Evolutionary conservation across 2,113 vertebrate genomes (phyloP), one percentile per base, ranked within the genome.

Genomic region (Strigops habroptila): DNA sequence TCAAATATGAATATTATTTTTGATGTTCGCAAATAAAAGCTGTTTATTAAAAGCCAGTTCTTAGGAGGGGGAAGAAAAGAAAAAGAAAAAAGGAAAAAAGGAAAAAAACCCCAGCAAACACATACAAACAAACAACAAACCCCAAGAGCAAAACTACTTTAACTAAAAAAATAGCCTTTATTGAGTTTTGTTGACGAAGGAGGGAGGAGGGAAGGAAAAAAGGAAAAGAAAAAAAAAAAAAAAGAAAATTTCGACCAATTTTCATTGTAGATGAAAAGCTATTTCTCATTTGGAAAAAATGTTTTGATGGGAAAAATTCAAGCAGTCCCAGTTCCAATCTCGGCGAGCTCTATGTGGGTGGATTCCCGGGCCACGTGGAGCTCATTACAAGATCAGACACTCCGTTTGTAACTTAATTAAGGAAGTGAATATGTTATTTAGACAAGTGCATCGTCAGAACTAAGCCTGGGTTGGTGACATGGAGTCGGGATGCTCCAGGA

Each of bases 391-490:
- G 87, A 63, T 82, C 53, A 39, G 51, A 63, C 67, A 11, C 39
- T 59, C n/a, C 2, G 18, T 64, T 88, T 91, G 46, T 23, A 76
- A 63, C 41, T 17, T 68, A 10, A 11, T 21, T 11, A 0, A 64
- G 70, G 2, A 57, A 60, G 57, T 2, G 83, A 53, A 8, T 3
- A 2, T 2, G 39, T 51, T 44, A 27, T 41, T 92, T 14, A 33
- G 67, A 16, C 25, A 48, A 69, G 70, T 11, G 48, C 53, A 30
- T 0, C 22, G 70, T 33, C 67, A 63, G 91, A 69, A 85, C 14
- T 0, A 35, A 49, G 44, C 48, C 28, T 0, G 27, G 4, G 33
- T 27, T 7, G 3, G 49, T 18, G 9, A 28, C 22, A 0, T 0
- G 63, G 3, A 18, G 33, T 3, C 39, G 6, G 7, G 85, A 41